A percentile compares a stretch with the other conserved stretches of the same genome.
Evolutionary conservation across 2,113 vertebrate genomes (phyloP).

Genomic region (Thomomys bottae): DNA sequence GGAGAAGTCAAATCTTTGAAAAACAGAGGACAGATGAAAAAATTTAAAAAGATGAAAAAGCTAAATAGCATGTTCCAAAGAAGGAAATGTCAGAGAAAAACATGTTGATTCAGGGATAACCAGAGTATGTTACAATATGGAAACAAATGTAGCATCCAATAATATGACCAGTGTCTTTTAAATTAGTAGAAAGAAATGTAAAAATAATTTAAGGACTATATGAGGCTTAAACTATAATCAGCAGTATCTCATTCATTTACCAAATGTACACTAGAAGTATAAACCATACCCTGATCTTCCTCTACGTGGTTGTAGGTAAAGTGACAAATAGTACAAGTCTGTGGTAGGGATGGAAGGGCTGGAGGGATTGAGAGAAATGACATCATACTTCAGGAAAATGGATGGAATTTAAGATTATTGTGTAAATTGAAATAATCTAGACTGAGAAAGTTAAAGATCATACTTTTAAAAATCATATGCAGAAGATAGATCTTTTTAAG

Average conservation of each 20-base stretch:
- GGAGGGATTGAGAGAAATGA: neutral
- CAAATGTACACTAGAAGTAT: neutral
- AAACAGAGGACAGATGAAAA: neutral
- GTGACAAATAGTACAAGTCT: neutral
- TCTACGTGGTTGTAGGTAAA: neutral
- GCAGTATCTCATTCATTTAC: neutral
- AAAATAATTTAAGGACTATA: neutral
- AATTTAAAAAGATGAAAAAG: neutral
- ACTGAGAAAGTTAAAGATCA: too few species aligned
- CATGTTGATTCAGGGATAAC: neutral
- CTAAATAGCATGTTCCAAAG: neutral
- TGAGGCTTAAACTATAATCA: neutral
- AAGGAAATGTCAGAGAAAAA: neutral
- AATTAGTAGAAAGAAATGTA: slow-evolving; percentile 3
- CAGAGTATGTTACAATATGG: neutral
- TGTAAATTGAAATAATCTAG: too few species aligned
- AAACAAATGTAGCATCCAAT: neutral
- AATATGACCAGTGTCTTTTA: neutral
- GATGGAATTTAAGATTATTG: too few species aligned
- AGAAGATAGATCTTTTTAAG: too few species aligned
- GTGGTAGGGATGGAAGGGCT: neutral
- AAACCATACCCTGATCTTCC: neutral
- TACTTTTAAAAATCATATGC: too few species aligned
- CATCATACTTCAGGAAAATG: too few species aligned
- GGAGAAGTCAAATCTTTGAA: neutral